Evolutionary conservation across 1,140 invertebrate genomes (phyloP).

Genomic region (Dreissena rostriformis): DNA sequence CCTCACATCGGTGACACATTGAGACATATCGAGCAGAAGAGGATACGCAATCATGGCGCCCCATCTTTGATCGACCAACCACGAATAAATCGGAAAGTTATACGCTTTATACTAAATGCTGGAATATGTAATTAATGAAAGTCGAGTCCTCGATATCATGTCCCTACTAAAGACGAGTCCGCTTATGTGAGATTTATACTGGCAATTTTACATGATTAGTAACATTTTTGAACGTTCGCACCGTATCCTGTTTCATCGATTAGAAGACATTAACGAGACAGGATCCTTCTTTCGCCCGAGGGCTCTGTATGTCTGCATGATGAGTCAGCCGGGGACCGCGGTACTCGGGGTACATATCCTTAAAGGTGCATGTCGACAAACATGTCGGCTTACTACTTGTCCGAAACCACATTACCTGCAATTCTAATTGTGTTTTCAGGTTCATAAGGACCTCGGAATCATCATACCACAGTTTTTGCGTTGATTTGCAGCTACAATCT

Average conservation of each 20-base stretch:
- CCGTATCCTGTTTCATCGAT: slow-evolving; percentile 36
- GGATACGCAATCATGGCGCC: not conserved
- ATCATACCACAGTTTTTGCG: no score
- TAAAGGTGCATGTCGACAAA: no score
- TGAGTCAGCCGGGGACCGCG: no score
- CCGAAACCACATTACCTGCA: no score
- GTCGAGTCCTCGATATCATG: slow-evolving; percentile 14
- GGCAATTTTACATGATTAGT: slow-evolving; percentile 38
- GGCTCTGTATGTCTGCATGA: no score
- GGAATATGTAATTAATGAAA: slow-evolving; percentile 46
- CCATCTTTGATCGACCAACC: slow-evolving; percentile 1
- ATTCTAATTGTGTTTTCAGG: no score
- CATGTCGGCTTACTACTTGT: no score
- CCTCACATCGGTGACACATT: no score
- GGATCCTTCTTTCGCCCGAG: not conserved
- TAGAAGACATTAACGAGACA: slow-evolving; percentile 42
- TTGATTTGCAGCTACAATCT: no score
- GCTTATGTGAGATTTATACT: slow-evolving; percentile 41
- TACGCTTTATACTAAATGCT: slow-evolving; percentile 35
- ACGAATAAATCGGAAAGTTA: slow-evolving; percentile 21
- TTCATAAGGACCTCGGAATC: no score
- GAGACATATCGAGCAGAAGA: no score
- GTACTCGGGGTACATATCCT: no score
- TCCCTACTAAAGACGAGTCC: slow-evolving; percentile 37
- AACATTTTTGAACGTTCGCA: slow-evolving; percentile 47